phyloP scores from a whole-genome alignment of 2,888 invertebrate species.

The Abrostola tripartita region DNA sequence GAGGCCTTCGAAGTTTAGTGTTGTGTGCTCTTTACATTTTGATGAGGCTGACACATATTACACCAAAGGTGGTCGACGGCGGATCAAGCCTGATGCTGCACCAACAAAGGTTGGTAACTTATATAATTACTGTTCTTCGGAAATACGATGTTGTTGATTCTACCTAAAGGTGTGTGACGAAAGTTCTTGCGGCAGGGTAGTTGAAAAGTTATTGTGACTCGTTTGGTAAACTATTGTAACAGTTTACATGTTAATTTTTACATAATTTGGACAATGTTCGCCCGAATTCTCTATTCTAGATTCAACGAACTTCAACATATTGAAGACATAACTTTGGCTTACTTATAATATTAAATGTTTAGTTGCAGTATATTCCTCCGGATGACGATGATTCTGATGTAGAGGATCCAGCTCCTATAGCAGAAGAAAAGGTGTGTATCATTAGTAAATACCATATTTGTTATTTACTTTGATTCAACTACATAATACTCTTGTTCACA shows the following conservation, averaged over 20 bases:
- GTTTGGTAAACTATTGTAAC: too few species aligned
- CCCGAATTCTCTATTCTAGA: too few species aligned
- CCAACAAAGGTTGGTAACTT: background rate
- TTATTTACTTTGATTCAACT: background rate
- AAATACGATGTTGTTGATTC: too few species aligned
- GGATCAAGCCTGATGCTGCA: background rate
- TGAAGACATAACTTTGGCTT: background rate
- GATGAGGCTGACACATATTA: background rate
- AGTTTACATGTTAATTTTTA: too few species aligned
- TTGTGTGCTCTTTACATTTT: slow-evolving; percentile 1
- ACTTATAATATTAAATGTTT: background rate
- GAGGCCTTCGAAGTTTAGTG: slow-evolving; percentile 1
- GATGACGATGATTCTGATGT: background rate
- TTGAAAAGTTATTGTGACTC: too few species aligned
- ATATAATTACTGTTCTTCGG: background rate
- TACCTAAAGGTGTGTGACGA: too few species aligned
- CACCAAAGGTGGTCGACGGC: background rate
- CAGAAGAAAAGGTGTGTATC: background rate
- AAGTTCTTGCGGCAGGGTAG: too few species aligned
- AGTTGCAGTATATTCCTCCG: background rate
- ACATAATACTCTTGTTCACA: background rate
- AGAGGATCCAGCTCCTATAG: background rate
- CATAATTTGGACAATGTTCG: too few species aligned
- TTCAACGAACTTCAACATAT: too few species aligned
- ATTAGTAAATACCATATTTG: background rate